These are phyloP conservation scores for Apoda limacodes DNA, from an alignment of 2,888 invertebrate genomes.

Conservation along the genomic window DNA sequence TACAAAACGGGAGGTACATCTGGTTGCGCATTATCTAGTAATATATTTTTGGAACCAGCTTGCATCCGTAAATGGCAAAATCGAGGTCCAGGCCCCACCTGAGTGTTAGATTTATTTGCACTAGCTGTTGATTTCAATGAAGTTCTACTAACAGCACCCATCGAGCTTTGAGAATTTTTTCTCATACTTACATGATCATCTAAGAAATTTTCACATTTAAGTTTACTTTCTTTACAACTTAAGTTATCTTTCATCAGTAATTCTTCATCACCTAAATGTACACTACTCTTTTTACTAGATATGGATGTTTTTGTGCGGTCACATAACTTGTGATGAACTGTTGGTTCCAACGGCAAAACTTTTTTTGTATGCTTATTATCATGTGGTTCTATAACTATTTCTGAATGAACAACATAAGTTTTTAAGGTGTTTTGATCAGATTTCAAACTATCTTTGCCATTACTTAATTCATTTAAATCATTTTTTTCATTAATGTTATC, in stretches of 20 bases:
- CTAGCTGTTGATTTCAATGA: conserved; percentile 64
- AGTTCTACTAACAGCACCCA: conserved; percentile 56
- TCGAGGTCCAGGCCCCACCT: conserved; percentile 74
- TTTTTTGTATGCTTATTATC: conserved; percentile 35
- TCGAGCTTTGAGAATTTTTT: conserved; percentile 57
- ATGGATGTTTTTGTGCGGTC: conserved; percentile 60
- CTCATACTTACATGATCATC: conserved; percentile 34
- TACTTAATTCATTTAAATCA: conserved; percentile 23
- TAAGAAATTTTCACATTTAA: conserved; percentile 29
- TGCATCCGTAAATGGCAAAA: conserved; percentile 83
- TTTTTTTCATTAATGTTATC: conserved; percentile 28
- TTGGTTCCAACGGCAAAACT: conserved; percentile 47
- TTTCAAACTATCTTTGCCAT: conserved; percentile 17
- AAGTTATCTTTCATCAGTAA: conserved; percentile 37
- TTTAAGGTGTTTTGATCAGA: conserved; percentile 24
- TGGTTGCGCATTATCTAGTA: conserved; percentile 82
- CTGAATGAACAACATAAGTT: conserved; percentile 29
- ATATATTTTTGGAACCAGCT: conserved; percentile 82
- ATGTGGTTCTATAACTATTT: no score
- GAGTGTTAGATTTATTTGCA: conserved; percentile 58
- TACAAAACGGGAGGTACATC: conserved; percentile 80
- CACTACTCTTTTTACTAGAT: conserved; percentile 56
- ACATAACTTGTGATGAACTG: conserved; percentile 73
- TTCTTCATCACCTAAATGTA: conserved; percentile 42
- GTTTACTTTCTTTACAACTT: conserved; percentile 33